These are phyloP conservation scores for Megalops atlanticus DNA, from an alignment of 2,113 vertebrate species.

Conservation along the genomic window DNA sequence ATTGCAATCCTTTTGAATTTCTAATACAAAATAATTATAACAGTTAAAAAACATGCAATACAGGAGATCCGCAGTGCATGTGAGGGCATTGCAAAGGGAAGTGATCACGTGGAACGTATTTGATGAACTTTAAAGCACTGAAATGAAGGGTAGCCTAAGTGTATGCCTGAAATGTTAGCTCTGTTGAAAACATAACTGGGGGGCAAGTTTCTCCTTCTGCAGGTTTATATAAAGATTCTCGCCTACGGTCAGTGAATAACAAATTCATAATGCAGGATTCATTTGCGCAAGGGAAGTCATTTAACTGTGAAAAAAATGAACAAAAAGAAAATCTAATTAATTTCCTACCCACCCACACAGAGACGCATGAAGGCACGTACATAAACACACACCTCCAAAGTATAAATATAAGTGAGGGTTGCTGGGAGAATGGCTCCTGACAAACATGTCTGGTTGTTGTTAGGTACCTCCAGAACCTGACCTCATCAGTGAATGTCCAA, in stretches of 20 bases:
- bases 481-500: too few species aligned
- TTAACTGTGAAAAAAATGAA: neutral
- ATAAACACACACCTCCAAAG: neutral
- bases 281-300: neutral
- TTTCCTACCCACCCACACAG: neutral
- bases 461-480: too few species aligned
- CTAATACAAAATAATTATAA: neutral
- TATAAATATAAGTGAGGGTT: too few species aligned
- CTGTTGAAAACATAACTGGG: conserved; percentile 3
- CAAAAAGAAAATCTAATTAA: neutral
- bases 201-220: neutral
- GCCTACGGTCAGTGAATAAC: neutral
- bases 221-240: neutral
- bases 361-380: neutral
- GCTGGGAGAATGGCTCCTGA: neutral
- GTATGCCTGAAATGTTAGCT: conserved; percentile 28
- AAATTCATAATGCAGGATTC: neutral
- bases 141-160: conserved; percentile 4
- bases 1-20: neutral
- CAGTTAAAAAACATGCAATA: neutral
- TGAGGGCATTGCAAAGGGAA: neutral
- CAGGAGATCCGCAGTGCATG: neutral
- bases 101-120: neutral
- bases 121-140: conserved; percentile 10
- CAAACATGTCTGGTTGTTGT: neutral